A percentile compares a stretch with the other conserved stretches of the same genome.
These are phyloP conservation scores for Caenorhabditis sulstoni DNA, from an alignment of 2,888 invertebrate species.

Conservation along the genomic window DNA sequence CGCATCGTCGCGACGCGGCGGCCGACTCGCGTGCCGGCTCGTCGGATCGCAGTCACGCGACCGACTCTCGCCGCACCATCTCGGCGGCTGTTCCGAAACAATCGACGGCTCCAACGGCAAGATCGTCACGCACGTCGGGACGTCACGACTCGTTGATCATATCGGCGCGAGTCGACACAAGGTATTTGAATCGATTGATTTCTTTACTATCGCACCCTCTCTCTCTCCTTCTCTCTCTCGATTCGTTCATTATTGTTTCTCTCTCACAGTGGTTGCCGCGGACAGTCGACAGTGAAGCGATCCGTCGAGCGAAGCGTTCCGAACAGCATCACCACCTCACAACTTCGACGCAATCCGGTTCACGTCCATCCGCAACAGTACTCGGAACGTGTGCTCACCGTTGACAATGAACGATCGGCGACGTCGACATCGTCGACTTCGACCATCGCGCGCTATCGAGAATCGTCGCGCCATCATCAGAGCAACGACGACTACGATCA, in stretches of 20 bases:
- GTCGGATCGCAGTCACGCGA: neutral
- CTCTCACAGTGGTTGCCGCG: constrained; percentile 25
- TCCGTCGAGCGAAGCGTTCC: constrained; percentile 43
- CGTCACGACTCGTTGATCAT: constrained; percentile 48
- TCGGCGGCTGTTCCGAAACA: constrained; percentile 4
- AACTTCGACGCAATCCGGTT: constrained; percentile 34
- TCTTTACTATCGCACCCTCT: no score
- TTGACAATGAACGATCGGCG: neutral
- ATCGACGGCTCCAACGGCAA: neutral
- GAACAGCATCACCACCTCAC: constrained; percentile 51
- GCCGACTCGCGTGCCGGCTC: neutral
- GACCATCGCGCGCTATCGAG: no score
- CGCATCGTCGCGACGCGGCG: neutral
- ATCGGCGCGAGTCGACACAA: constrained; percentile 37
- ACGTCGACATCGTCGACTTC: neutral
- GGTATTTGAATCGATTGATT: constrained; percentile 17
- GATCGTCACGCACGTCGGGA: neutral
- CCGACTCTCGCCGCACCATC: constrained; percentile 22
- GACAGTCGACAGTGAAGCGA: constrained; percentile 17
- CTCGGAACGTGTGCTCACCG: neutral
- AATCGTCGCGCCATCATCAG: no score
- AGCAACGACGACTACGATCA: no score
- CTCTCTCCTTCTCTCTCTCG: neutral
- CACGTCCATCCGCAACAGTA: neutral
- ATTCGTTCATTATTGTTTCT: neutral